Evolutionary conservation across 2,888 invertebrate genomes (phyloP).

Genomic region (Octonoba sinensis): DNA sequence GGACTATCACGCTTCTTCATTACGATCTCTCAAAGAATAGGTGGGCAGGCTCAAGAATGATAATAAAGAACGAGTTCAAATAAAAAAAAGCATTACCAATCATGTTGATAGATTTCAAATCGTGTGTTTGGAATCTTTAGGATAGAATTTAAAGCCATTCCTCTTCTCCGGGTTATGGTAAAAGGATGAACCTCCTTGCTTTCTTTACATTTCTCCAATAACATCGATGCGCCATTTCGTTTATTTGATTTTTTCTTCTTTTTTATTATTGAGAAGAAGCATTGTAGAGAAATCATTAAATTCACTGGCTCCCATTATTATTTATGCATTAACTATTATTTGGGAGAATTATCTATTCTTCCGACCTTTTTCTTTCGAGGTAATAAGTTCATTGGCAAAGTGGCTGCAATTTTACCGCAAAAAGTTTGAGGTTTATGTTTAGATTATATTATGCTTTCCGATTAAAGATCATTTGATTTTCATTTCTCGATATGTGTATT

Average conservation of each 20-base stretch:
- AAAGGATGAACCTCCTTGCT: slow-evolving; percentile 1
- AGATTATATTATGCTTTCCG: too few relatives aligned
- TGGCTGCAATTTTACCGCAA: background rate
- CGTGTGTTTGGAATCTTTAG: slow-evolving; percentile 30
- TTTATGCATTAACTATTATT: slow-evolving; percentile 52
- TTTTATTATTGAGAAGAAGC: too few relatives aligned
- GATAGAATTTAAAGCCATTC: slow-evolving; percentile 6
- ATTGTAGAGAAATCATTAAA: slow-evolving; percentile 34
- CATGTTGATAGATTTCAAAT: slow-evolving; percentile 41
- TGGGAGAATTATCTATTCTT: slow-evolving; percentile 5
- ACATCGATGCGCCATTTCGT: too few relatives aligned
- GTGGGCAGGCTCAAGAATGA: too few relatives aligned
- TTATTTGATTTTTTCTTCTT: too few relatives aligned
- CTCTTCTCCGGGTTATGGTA: background rate
- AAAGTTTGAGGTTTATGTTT: background rate
- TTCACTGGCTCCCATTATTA: slow-evolving; percentile 37
- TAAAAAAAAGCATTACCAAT: slow-evolving; percentile 2
- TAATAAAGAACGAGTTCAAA: too few relatives aligned
- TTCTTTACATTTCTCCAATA: too few relatives aligned
- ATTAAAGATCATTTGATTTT: too few relatives aligned
- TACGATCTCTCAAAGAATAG: slow-evolving; percentile 2
- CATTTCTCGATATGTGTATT: too few relatives aligned
- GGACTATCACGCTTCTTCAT: slow-evolving; percentile 48
- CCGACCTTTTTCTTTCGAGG: background rate
- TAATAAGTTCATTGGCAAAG: background rate